Conservation (phyloP, 2,888 invertebrate genomes). For the Pteria penguin region DNA sequence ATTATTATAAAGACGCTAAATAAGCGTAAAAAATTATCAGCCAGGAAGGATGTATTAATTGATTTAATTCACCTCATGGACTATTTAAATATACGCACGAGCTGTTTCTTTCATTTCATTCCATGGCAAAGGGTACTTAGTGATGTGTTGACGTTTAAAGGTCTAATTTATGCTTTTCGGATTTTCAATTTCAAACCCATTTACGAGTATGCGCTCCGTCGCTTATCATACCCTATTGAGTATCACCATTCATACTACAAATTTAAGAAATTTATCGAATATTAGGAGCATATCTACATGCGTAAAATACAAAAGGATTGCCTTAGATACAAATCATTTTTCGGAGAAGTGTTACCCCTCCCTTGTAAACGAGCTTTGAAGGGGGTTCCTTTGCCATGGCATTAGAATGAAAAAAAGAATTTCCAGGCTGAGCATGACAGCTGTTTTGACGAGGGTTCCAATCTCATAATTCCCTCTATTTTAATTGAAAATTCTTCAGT, state of each 20-base stretch:
- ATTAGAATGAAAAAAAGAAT: neutral
- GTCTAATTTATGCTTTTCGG: neutral
- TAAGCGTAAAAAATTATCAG: neutral
- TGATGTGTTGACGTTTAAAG: neutral
- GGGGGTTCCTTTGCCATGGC: neutral
- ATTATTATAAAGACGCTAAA: neutral
- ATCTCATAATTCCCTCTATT: too few species aligned
- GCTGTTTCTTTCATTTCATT: neutral
- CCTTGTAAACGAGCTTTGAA: neutral
- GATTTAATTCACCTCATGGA: neutral
- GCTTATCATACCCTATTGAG: neutral
- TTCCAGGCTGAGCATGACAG: too few species aligned
- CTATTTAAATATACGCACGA: neutral
- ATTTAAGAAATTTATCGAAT: neutral
- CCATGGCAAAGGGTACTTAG: neutral
- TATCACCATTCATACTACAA: neutral
- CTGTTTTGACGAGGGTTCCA: neutral
- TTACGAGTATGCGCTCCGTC: neutral
- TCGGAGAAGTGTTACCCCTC: neutral
- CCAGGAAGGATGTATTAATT: neutral
- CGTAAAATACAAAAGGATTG: neutral
- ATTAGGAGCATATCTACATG: neutral
- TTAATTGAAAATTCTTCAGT: neutral
- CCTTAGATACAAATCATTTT: neutral
- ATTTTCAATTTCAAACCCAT: neutral